Evolutionary conservation across 2,888 invertebrate species (phyloP), one percentile per base, ranked within the genome.

Genomic region (Ornithoptera alexandrae): DNA sequence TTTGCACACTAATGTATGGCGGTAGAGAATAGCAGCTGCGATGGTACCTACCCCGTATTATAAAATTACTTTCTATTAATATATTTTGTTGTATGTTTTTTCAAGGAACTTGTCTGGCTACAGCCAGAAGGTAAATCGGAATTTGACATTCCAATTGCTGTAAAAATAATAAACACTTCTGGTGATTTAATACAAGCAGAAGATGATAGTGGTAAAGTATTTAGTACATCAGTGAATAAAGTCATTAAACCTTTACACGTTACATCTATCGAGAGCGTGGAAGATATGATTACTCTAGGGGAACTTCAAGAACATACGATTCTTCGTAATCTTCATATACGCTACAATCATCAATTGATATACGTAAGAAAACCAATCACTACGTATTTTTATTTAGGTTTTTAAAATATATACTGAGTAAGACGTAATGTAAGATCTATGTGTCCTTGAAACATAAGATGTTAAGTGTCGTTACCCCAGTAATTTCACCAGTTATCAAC

Each of bases 221-320:
- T 92, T 68, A 93, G 93, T 76, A 93, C 95, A 20, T 84, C 93
- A 2, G 85, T 93, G 0, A 90, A 90, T n/a, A 94, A 95, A 81
- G 93, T 96, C 46, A 81, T 95, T 68, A 96, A 95, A 81, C 93
- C 95, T 5, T 95, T 97, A 93, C 97, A 97, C 81, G 89, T 94
- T 7, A 95, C 97, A 20, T 97, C 97, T 0, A 93, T 96, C 63
- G 92, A 94, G 70, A 97, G 97, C 42, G 97, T 98, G 18, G 98
- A 98, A 82, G 98, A 99, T 84, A 98, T 99, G 98, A 98, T 98
- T 77, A 96, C 96, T 50, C 92, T 99, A 57, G 98, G 98, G 1
- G 99, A 99, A 86, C 93, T 99, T 61, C 98, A 98, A 85, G 99
- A 99, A 83, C 97, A 97, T 79, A 97, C 98, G 3, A 98, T 99